phyloP scores from a whole-genome alignment of 2,113 vertebrate genomes.

The Rhagologus leucostigma region DNA sequence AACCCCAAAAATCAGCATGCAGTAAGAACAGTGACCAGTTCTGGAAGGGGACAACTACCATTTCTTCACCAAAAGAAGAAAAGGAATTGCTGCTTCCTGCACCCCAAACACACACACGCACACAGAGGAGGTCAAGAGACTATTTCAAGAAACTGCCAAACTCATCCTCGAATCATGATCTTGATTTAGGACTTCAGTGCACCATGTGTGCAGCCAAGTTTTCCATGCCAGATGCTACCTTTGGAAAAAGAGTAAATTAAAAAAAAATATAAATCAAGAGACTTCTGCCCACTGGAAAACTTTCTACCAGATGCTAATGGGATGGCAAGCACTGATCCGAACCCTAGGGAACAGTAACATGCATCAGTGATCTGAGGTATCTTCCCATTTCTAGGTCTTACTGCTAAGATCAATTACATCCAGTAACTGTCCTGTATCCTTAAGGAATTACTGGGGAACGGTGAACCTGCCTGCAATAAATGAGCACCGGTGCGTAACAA shows the following conservation, averaged over 20 bases:
- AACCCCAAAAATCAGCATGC: background rate
- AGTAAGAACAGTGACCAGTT: conserved; percentile 38
- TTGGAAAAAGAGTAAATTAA: conserved; percentile 9
- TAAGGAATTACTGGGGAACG: conserved; percentile 55
- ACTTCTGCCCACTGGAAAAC: conserved; percentile 48
- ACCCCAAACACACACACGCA: conserved; percentile 25
- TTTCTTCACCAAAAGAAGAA: conserved; percentile 6
- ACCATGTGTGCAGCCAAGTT: conserved; percentile 31
- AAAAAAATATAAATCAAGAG: background rate
- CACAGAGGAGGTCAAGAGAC: conserved; percentile 57
- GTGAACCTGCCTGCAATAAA: conserved; percentile 72
- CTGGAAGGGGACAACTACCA: background rate
- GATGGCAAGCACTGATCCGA: conserved; percentile 68
- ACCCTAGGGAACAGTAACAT: conserved; percentile 72
- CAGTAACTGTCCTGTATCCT: conserved; percentile 74
- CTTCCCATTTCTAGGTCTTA: conserved; percentile 74
- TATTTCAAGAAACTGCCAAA: conserved; percentile 50
- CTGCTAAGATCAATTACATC: conserved; percentile 68
- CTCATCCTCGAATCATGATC: conserved; percentile 61
- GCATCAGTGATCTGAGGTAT: conserved; percentile 79
- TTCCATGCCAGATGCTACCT: conserved; percentile 36
- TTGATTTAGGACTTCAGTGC: conserved; percentile 47
- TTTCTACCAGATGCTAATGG: conserved; percentile 55
- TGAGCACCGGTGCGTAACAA: conserved; percentile 78
- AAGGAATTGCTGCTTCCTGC: conserved; percentile 50